Percentiles rank a stretch among this genome's conserved stretches.
Conservation (phyloP, 30 jellyfish, hydroid and myxozoan genomes). For the Catostylus mosaicus region DNA sequence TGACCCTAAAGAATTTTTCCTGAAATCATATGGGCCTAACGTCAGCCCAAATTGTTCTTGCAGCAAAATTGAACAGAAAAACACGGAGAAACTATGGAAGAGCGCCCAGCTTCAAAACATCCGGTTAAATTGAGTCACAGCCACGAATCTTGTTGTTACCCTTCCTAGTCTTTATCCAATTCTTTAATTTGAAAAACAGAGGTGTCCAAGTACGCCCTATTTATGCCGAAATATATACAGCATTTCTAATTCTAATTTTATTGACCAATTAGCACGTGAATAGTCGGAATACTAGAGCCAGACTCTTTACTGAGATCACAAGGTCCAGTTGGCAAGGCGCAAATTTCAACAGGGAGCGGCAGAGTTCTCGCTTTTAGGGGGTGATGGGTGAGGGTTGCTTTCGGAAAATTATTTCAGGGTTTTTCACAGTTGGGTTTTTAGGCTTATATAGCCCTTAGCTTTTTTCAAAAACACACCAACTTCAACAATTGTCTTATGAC, state of each 20-base stretch:
- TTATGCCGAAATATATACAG: slow-evolving; percentile 28
- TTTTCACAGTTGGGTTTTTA: no score
- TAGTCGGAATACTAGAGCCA: slow-evolving; percentile 55
- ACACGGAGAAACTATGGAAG: not conserved
- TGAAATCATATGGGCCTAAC: slow-evolving; percentile 17
- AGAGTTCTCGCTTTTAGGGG: no score
- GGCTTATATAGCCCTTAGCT: no score
- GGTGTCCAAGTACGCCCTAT: slow-evolving; percentile 32
- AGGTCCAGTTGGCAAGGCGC: no score
- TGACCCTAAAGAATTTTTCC: not conserved
- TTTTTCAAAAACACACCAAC: no score
- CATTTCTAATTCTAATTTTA: slow-evolving; percentile 55
- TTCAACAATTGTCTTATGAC: no score
- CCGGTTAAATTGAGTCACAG: not conserved
- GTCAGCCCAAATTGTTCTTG: slow-evolving; percentile 27
- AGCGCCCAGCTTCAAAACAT: not conserved
- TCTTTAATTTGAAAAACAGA: not conserved
- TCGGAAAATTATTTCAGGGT: no score
- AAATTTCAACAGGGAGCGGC: no score
- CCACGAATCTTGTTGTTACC: not conserved
- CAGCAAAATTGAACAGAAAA: not conserved
- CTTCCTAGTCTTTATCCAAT: not conserved
- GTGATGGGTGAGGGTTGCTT: no score
- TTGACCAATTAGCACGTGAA: slow-evolving; percentile 76
- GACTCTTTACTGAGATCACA: slow-evolving; percentile 35